These are phyloP conservation scores for Trachelus troglodyta DNA, from an alignment of 2,888 invertebrate species.

Conservation along the genomic window DNA sequence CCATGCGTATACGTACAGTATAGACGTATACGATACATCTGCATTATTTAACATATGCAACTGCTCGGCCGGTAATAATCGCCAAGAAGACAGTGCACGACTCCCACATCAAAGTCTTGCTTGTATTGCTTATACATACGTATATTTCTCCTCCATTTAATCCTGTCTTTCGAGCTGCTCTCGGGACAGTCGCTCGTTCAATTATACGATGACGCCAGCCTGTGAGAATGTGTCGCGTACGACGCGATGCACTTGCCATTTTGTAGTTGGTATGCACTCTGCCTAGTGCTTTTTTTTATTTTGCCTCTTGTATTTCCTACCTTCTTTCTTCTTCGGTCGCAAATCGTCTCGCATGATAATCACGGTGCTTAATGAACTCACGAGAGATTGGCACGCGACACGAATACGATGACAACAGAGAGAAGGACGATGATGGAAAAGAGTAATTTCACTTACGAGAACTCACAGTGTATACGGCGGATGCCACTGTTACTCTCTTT, in stretches of 20 bases:
- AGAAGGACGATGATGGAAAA: constrained; percentile 12
- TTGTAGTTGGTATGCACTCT: too few species aligned
- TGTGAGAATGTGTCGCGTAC: constrained; percentile 29
- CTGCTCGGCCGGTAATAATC: too few species aligned
- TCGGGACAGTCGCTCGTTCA: constrained; percentile 18
- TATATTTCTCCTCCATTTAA: neutral
- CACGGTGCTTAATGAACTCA: constrained; percentile 35
- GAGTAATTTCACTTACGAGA: neutral
- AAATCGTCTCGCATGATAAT: constrained; percentile 30
- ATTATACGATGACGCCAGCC: constrained; percentile 31
- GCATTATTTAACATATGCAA: too few species aligned
- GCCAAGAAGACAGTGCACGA: too few species aligned
- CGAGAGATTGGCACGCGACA: constrained; percentile 39
- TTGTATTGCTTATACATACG: too few species aligned
- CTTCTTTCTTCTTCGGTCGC: constrained; percentile 15
- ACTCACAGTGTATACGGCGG: too few species aligned
- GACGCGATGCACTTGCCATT: too few species aligned
- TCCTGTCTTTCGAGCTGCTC: too few species aligned
- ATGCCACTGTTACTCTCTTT: too few species aligned
- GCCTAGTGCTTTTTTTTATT: too few species aligned
- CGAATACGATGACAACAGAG: constrained; percentile 17
- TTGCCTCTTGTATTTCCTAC: neutral
- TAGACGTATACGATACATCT: neutral
- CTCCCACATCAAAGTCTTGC: neutral
- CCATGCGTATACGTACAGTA: neutral